Evolutionary conservation across 2,888 invertebrate species (phyloP).

Genomic region (Crematogaster levior): DNA sequence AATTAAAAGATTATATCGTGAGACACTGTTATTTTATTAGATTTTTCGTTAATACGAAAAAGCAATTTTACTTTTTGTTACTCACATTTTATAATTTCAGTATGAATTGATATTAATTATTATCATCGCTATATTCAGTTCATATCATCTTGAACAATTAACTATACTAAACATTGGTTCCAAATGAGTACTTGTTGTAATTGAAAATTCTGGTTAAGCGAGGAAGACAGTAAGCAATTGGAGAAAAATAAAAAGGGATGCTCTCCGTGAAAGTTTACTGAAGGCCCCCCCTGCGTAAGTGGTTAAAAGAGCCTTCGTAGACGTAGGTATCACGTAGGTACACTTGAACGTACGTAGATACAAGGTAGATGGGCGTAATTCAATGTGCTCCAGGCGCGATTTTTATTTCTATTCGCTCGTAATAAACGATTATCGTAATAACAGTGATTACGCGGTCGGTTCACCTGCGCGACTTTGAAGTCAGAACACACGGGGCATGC

Average conservation of each 20-base stretch:
- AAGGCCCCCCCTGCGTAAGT: not conserved
- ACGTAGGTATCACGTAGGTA: slow-evolving; percentile 41
- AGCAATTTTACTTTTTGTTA: not conserved
- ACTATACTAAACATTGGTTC: not conserved
- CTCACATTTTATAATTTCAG: not conserved
- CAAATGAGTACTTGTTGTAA: slow-evolving; percentile 7
- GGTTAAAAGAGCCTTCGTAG: slow-evolving; percentile 28
- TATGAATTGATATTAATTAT: not conserved
- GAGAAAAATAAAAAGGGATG: slow-evolving; percentile 6
- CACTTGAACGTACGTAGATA: slow-evolving; percentile 26
- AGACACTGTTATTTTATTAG: not conserved
- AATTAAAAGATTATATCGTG: not conserved
- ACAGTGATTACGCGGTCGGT: slow-evolving; percentile 74
- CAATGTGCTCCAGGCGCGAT: slow-evolving; percentile 67
- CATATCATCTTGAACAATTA: not conserved
- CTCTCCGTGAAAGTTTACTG: slow-evolving; percentile 19
- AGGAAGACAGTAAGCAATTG: slow-evolving; percentile 8
- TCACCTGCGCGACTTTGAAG: slow-evolving; percentile 57
- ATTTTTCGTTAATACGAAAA: not conserved
- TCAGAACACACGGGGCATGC: slow-evolving; percentile 31
- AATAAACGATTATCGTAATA: slow-evolving; percentile 80
- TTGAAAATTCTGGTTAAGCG: slow-evolving; percentile 33
- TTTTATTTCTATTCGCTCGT: slow-evolving; percentile 78
- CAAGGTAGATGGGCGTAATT: slow-evolving; percentile 62
- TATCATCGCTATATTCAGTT: not conserved